A percentile compares a stretch with the other conserved stretches of the same genome.
Conservation (phyloP, 2,113 vertebrate genomes). For the Ploceus nigricollis region DNA sequence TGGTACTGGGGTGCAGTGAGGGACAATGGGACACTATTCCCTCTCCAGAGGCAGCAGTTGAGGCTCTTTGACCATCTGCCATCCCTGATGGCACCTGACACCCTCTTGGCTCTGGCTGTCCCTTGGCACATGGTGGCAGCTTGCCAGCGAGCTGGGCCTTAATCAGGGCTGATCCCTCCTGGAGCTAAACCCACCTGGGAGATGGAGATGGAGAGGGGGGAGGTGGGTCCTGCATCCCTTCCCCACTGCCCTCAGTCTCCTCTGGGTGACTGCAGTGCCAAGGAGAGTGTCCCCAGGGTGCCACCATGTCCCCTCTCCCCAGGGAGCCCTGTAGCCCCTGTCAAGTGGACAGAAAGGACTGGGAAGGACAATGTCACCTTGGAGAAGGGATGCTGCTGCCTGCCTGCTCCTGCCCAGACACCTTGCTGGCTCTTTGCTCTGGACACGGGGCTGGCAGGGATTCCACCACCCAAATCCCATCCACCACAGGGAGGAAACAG, state of each 20-base stretch:
- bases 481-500: not conserved
- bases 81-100: not conserved
- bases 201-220: not conserved
- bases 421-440: not conserved
- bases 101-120: not conserved
- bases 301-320: not conserved
- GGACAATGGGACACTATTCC: not conserved
- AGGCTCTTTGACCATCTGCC: not conserved
- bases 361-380: not conserved
- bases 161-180: not conserved
- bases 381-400: not conserved
- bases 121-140: not conserved
- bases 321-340: not conserved
- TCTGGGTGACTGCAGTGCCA: not conserved
- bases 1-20: accelerated
- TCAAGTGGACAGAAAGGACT: not conserved
- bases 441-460: not conserved
- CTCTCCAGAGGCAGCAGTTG: not conserved
- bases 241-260: not conserved
- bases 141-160: accelerated
- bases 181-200: not conserved
- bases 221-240: not conserved
- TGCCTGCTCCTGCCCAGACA: not conserved
- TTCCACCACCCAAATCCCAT: not conserved
- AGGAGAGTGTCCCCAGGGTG: not conserved